Percentiles rank a stretch among this genome's conserved stretches.
phyloP scores from a whole-genome alignment of 2,888 invertebrate genomes.

The Drosophila monieri region DNA sequence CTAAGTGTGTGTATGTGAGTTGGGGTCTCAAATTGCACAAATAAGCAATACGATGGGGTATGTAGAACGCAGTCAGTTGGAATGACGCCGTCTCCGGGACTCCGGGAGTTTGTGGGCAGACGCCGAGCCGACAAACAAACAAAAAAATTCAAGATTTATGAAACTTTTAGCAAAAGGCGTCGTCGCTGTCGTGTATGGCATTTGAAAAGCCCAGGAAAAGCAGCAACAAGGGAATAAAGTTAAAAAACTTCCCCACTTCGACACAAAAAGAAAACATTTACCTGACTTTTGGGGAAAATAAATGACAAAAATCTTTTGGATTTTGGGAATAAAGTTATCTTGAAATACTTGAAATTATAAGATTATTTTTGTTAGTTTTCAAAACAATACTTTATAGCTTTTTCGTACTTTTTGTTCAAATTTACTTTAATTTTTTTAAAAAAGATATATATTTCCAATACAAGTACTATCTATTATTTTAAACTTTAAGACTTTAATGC shows the following conservation, averaged over 20 bases:
- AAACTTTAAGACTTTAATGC: background rate
- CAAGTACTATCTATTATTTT: too few relatives aligned
- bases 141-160: slow-evolving; percentile 78
- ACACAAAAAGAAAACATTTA: slow-evolving; percentile 10
- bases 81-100: slow-evolving; percentile 66
- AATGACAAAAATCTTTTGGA: background rate
- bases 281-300: background rate
- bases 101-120: slow-evolving; percentile 64
- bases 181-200: slow-evolving; percentile 47
- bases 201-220: slow-evolving; percentile 48
- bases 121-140: slow-evolving; percentile 65
- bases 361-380: too few relatives aligned
- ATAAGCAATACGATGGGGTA: slow-evolving; percentile 22
- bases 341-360: too few relatives aligned
- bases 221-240: slow-evolving; percentile 33
- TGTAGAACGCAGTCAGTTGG: slow-evolving; percentile 75
- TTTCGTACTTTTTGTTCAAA: too few relatives aligned
- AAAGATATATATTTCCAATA: too few relatives aligned
- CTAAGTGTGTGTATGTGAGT: slow-evolving; percentile 27
- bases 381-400: too few relatives aligned
- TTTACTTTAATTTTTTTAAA: too few relatives aligned
- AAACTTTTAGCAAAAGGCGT: slow-evolving; percentile 78
- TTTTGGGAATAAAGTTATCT: background rate
- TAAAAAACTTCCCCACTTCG: slow-evolving; percentile 25
- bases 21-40: slow-evolving; percentile 48